Conservation (phyloP, 2,888 invertebrate species). For the Leptodirus hochenwartii region DNA sequence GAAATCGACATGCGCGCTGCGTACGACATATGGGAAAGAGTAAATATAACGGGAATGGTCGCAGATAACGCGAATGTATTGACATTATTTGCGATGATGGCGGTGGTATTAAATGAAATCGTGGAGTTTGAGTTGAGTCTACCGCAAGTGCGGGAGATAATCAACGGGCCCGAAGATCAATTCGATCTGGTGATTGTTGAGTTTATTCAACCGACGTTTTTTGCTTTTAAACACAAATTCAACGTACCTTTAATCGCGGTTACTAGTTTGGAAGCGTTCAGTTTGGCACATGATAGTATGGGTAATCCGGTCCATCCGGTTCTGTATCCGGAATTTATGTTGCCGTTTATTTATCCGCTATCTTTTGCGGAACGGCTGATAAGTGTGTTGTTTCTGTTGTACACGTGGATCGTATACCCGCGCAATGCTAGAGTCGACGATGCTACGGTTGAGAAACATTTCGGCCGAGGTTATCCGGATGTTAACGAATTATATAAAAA, state of each 20-base stretch:
- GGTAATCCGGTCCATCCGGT: slow-evolving; percentile 34
- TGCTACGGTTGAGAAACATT: slow-evolving; percentile 15
- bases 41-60: no score
- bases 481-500: slow-evolving; percentile 16
- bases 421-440: no score
- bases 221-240: slow-evolving; percentile 34
- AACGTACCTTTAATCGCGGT: slow-evolving; percentile 34
- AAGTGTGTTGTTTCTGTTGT: no score
- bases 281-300: slow-evolving; percentile 31
- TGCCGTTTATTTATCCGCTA: no score
- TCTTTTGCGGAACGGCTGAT: no score
- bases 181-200: slow-evolving; percentile 40
- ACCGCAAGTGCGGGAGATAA: slow-evolving; percentile 18
- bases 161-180: slow-evolving; percentile 20
- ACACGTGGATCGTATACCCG: no score
- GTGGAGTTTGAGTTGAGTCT: slow-evolving; percentile 12
- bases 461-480: slow-evolving; percentile 18
- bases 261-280: slow-evolving; percentile 29
- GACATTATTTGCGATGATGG: not conserved
- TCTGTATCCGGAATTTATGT: slow-evolving; percentile 31
- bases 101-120: not conserved
- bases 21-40: slow-evolving; percentile 15
- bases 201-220: no score
- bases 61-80: not conserved
- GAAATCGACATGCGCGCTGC: slow-evolving; percentile 25